Percentiles rank a stretch among this genome's conserved stretches.
These are phyloP conservation scores for Ridgeia piscesae DNA, from an alignment of 1,140 invertebrate species.

Conservation along the genomic window DNA sequence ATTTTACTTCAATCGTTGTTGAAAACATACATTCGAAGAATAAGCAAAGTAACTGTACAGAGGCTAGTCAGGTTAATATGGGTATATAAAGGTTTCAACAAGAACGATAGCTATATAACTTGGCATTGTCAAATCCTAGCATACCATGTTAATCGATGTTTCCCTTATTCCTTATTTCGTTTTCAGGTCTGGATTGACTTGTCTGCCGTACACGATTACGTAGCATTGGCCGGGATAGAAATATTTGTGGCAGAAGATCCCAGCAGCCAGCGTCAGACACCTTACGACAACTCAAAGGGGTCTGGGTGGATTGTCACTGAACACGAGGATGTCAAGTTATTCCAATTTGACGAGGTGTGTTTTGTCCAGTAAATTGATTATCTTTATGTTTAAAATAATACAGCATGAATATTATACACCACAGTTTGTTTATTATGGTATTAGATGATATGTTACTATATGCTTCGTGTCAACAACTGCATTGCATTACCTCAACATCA, in stretches of 20 bases:
- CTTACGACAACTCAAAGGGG: conserved; percentile 9
- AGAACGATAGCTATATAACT: not conserved
- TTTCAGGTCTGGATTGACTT: not conserved
- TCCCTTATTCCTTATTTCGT: not conserved
- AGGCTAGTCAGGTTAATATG: not conserved
- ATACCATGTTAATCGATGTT: not conserved
- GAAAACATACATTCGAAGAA: not conserved
- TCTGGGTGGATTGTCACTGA: conserved; percentile 18
- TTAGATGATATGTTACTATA: too few relatives aligned
- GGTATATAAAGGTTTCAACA: too few relatives aligned
- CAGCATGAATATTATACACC: too few relatives aligned
- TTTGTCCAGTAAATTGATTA: too few relatives aligned
- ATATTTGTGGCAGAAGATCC: conserved; percentile 43
- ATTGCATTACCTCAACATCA: too few relatives aligned
- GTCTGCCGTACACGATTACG: conserved; percentile 10
- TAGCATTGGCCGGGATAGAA: conserved; percentile 38
- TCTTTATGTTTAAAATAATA: too few relatives aligned
- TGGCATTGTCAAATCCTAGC: not conserved
- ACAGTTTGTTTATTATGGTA: too few relatives aligned
- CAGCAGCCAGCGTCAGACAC: conserved; percentile 32
- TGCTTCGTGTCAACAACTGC: too few relatives aligned
- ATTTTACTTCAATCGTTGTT: too few relatives aligned
- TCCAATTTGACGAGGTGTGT: not conserved
- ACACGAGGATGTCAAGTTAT: not conserved
- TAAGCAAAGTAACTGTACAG: not conserved